Evolutionary conservation across 2,113 vertebrate genomes (phyloP).

Genomic region (Edolisoma coerulescens): DNA sequence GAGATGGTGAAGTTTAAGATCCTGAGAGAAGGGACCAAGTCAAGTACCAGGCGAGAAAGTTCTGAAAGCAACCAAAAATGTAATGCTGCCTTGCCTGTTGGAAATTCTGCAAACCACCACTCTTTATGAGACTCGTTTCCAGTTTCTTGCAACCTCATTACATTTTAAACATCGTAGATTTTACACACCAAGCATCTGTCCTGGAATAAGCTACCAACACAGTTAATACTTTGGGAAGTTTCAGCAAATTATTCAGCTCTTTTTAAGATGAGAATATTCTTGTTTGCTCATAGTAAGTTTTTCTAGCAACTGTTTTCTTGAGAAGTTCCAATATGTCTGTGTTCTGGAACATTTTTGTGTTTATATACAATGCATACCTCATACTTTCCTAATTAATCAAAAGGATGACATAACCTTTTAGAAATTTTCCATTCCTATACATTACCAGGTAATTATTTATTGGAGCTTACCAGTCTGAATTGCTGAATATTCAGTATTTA

Average conservation of each 20-base stretch:
- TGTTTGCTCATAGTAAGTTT: not conserved
- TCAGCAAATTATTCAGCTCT: not conserved
- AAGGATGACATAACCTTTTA: not conserved
- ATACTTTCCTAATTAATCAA: not conserved
- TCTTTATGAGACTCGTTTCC: not conserved
- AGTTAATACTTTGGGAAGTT: not conserved
- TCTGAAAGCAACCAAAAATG: not conserved
- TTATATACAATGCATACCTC: not conserved
- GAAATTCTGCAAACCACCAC: not conserved
- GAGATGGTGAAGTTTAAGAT: not conserved
- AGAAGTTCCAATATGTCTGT: not conserved
- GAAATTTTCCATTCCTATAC: not conserved
- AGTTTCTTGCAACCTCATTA: not conserved
- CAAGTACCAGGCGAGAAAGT: rapidly evolving
- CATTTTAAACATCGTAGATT: not conserved
- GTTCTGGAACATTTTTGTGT: not conserved
- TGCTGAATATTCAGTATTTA: not conserved
- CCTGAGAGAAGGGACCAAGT: not conserved
- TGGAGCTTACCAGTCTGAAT: not conserved
- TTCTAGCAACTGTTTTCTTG: not conserved
- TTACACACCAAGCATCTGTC: not conserved
- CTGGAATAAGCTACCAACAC: not conserved
- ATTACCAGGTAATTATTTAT: not conserved
- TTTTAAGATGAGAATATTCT: not conserved
- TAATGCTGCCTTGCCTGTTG: not conserved